phyloP scores from a whole-genome alignment of 2,888 invertebrate genomes.

The Neoitamus cyanurus region DNA sequence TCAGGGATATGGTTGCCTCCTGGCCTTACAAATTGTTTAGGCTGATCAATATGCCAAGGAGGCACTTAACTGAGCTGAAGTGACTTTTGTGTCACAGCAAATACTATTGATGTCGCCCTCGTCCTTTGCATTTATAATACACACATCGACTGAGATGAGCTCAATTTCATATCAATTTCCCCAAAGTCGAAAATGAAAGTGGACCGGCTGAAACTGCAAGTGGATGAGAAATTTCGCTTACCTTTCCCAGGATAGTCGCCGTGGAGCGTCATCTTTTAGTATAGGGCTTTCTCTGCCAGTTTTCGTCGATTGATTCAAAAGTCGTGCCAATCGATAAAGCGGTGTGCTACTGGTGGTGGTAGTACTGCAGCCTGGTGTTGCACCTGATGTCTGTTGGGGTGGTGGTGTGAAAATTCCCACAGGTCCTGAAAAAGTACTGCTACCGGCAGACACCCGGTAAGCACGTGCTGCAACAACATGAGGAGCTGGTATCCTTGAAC shows the following conservation, averaged over 20 bases:
- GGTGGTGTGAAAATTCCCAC: slow-evolving; percentile 50
- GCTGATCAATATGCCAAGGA: background rate
- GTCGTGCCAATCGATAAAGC: slow-evolving; percentile 69
- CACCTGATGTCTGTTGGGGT: slow-evolving; percentile 51
- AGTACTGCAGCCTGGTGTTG: slow-evolving; percentile 48
- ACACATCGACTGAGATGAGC: background rate
- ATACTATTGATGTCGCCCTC: background rate
- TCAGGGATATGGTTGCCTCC: background rate
- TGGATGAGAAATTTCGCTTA: slow-evolving; percentile 57
- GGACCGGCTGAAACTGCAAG: background rate
- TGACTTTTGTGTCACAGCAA: background rate
- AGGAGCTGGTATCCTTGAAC: slow-evolving; percentile 70
- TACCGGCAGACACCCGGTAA: slow-evolving; percentile 67
- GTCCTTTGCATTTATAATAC: background rate
- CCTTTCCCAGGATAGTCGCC: slow-evolving; percentile 71
- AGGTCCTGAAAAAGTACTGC: slow-evolving; percentile 54
- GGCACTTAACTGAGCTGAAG: background rate
- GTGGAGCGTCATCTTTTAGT: slow-evolving; percentile 67
- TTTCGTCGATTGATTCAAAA: slow-evolving; percentile 68
- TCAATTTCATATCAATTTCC: background rate
- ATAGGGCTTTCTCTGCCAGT: slow-evolving; percentile 60
- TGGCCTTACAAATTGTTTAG: background rate
- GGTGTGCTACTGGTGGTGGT: slow-evolving; percentile 60
- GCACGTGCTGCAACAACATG: slow-evolving; percentile 71
- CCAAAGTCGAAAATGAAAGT: background rate